Conservation (phyloP, 2,113 vertebrate genomes). For the Dasyurus viverrinus region DNA sequence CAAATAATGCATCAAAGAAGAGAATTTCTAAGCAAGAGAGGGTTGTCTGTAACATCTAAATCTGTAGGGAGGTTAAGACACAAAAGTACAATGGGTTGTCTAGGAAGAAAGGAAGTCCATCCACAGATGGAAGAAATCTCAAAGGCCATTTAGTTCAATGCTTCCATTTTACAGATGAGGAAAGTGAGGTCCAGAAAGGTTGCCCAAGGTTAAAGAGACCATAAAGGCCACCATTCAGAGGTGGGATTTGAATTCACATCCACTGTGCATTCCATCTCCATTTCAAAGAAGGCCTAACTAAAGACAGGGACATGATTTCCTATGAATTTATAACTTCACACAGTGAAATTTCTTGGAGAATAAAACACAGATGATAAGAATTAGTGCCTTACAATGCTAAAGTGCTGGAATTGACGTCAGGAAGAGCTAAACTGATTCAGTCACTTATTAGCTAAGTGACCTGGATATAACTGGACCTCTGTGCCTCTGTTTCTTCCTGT, state of each 20-base stretch:
- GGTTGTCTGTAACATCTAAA: background rate
- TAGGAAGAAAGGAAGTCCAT: background rate
- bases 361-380: background rate
- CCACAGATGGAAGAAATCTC: background rate
- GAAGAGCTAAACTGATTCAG: background rate
- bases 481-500: background rate
- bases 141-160: background rate
- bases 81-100: background rate
- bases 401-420: background rate
- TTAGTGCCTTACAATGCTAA: background rate
- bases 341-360: background rate
- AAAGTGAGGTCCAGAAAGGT: background rate
- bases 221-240: background rate
- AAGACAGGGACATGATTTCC: background rate
- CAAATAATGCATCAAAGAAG: too few relatives aligned
- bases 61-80: background rate
- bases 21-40: background rate
- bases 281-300: background rate
- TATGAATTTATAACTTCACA: background rate
- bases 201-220: too few relatives aligned
- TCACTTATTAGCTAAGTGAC: background rate
- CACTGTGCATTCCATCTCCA: background rate
- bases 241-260: background rate
- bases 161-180: background rate
- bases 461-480: background rate